Conservation (phyloP, 2,113 vertebrate species). For the Corythaeola cristata region DNA sequence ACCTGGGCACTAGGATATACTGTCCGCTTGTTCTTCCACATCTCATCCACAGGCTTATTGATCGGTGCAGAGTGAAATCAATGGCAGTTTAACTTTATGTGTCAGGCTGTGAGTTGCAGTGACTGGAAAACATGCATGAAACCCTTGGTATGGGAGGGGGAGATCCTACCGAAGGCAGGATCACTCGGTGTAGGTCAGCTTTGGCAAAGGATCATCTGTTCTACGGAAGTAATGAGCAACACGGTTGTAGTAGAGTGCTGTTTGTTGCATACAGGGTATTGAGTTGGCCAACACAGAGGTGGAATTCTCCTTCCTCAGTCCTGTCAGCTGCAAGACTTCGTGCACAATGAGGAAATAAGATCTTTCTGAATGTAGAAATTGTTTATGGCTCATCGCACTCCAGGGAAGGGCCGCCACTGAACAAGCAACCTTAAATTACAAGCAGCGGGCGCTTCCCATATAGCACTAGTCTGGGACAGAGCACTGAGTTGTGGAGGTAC, state of each 20-base stretch:
- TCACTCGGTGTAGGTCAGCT: neutral
- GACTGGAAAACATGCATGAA: neutral
- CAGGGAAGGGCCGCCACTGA: neutral
- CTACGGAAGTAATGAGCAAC: neutral
- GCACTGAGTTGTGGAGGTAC: conserved; percentile 6
- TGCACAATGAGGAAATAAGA: neutral
- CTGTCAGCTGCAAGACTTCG: neutral
- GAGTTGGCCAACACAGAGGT: neutral
- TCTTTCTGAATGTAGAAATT: neutral
- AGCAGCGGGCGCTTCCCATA: neutral
- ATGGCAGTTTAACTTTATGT: neutral
- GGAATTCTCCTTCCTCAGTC: neutral
- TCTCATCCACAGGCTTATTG: neutral
- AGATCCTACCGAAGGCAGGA: neutral
- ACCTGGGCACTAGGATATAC: neutral
- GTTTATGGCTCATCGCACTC: neutral
- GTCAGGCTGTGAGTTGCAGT: neutral
- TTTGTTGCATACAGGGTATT: neutral
- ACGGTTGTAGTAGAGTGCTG: neutral
- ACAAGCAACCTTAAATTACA: conserved; percentile 5
- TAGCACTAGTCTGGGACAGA: neutral
- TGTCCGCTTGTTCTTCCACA: neutral
- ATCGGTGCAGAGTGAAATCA: neutral
- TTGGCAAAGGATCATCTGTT: neutral
- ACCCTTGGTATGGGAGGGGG: neutral